phyloP scores from a whole-genome alignment of 2,113 vertebrate species.

The Clinocottus analis region DNA sequence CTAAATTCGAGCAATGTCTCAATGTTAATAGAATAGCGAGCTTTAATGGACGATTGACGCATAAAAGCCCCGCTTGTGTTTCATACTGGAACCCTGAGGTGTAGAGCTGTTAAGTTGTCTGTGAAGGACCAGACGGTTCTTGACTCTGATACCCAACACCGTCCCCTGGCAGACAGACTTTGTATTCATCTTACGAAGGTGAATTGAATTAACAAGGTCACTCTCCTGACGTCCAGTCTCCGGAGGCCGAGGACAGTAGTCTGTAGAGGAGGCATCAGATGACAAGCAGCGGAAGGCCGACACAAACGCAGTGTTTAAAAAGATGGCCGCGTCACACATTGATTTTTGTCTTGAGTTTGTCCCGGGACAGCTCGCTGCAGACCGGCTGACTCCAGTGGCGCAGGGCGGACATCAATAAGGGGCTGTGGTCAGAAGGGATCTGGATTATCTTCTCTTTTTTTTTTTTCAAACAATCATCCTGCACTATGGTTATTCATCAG shows the following conservation, averaged over 20 bases:
- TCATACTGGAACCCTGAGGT: neutral
- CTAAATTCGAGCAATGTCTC: neutral
- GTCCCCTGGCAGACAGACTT: slow-evolving; percentile 25
- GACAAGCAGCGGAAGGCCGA: slow-evolving; percentile 42
- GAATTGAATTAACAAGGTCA: slow-evolving; percentile 66
- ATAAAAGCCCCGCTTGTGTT: neutral
- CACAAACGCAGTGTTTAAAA: slow-evolving; percentile 12
- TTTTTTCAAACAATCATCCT: neutral
- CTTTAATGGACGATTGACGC: neutral
- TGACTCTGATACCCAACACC: slow-evolving; percentile 37
- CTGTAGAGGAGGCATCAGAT: slow-evolving; percentile 51
- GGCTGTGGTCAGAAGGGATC: slow-evolving; percentile 3
- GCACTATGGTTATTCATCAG: neutral
- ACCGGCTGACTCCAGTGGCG: slow-evolving; percentile 12
- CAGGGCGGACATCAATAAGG: neutral
- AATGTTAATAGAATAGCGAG: neutral
- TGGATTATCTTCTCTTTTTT: neutral
- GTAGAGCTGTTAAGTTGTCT: slow-evolving; percentile 29
- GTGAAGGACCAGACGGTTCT: slow-evolving; percentile 10
- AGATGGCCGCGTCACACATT: slow-evolving; percentile 28
- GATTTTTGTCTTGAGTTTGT: slow-evolving; percentile 62
- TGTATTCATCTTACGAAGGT: slow-evolving; percentile 59
- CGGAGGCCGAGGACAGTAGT: slow-evolving; percentile 39
- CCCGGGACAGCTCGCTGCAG: slow-evolving; percentile 19
- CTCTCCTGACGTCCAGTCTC: slow-evolving; percentile 38